Conservation (phyloP, 2,113 vertebrate genomes). For the Sterrhoptilus dennistouni region DNA sequence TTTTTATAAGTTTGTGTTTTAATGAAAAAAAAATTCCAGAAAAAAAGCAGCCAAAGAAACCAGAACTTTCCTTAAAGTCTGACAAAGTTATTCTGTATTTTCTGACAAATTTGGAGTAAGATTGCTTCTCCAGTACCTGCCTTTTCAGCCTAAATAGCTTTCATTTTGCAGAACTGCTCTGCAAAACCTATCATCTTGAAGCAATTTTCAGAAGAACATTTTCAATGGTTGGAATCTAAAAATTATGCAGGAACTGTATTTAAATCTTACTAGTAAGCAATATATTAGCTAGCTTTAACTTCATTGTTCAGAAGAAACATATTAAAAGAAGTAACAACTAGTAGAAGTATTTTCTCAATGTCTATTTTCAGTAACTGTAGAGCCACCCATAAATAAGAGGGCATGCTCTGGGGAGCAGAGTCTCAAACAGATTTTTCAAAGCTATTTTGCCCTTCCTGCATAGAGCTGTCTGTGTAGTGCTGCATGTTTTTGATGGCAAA, state of each 20-base stretch:
- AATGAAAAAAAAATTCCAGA: neutral
- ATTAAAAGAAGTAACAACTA: neutral
- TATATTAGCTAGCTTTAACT: neutral
- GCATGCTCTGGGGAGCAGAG: neutral
- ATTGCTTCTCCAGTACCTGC: neutral
- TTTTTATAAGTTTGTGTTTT: neutral
- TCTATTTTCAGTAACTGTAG: neutral
- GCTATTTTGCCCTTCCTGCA: neutral
- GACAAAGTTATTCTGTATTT: neutral
- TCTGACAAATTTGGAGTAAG: neutral
- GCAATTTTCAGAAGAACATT: neutral
- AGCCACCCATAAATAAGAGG: neutral
- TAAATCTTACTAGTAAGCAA: neutral
- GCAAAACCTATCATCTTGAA: neutral
- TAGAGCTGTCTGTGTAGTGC: rapidly evolving
- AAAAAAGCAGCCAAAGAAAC: neutral
- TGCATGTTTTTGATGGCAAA: neutral
- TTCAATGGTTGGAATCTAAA: neutral
- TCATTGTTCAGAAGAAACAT: neutral
- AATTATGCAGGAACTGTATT: neutral
- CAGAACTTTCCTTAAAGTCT: neutral
- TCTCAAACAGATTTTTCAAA: neutral
- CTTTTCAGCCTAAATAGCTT: neutral
- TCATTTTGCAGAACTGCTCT: neutral
- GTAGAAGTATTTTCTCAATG: neutral